Conservation (phyloP, 2,113 vertebrate genomes). For the Uropsilus gracilis region DNA sequence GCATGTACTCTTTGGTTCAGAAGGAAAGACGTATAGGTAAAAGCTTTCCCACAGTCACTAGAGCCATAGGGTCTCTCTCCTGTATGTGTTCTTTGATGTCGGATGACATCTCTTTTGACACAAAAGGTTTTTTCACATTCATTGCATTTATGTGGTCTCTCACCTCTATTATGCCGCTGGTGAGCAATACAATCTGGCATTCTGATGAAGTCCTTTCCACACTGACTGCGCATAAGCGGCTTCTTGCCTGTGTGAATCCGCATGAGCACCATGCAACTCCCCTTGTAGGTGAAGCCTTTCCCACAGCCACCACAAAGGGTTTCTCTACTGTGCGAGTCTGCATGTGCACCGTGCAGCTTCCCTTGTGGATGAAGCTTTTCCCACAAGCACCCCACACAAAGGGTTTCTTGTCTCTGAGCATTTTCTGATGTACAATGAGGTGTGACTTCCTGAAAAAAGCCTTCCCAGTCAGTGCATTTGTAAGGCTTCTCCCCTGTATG, state of each 20-base stretch:
- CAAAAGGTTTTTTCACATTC: conserved; percentile 61
- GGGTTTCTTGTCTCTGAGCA: conserved; percentile 33
- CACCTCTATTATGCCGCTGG: conserved; percentile 43
- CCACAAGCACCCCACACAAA: conserved; percentile 6
- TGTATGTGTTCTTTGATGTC: conserved; percentile 60
- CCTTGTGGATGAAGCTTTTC: conserved; percentile 50
- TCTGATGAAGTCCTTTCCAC: conserved; percentile 62
- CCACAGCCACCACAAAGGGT: conserved; percentile 64
- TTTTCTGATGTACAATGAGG: conserved; percentile 58
- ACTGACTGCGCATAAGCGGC: conserved; percentile 60
- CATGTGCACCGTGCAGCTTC: conserved; percentile 26
- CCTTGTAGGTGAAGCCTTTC: conserved; percentile 67
- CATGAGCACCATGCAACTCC: conserved; percentile 66
- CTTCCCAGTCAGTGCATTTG: conserved; percentile 49
- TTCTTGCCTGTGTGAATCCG: conserved; percentile 74
- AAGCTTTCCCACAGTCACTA: conserved; percentile 32
- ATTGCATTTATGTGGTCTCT: conserved; percentile 51
- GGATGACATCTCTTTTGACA: not conserved
- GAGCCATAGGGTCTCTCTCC: conserved; percentile 56
- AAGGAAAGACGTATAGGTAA: conserved; percentile 2
- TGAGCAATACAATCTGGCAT: conserved; percentile 50
- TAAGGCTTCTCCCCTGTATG: conserved; percentile 66
- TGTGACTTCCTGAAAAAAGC: conserved; percentile 62
- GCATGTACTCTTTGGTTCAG: conserved; percentile 28
- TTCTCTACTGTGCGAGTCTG: conserved; percentile 59